Base-by-base conservation (phyloP, 2,797 vertebrate species). In the Sebastes vulpes region DNA sequence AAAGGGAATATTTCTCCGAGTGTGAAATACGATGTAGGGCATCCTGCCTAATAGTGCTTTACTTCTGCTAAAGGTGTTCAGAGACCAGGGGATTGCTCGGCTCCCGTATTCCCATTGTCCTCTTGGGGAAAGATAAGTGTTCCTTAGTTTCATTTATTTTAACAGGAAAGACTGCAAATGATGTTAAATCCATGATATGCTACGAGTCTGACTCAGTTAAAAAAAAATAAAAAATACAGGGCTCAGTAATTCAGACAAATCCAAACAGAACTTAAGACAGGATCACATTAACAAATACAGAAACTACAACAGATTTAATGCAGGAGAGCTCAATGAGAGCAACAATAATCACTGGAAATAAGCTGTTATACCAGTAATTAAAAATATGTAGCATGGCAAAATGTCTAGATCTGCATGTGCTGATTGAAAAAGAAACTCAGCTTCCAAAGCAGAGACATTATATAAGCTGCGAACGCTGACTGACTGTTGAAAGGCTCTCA, bases 1-100 rank as follows among this genome's bases (percentile, higher is more conserved):
- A 82, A 78, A 89, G 83, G 65, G 78, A 72, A 81, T 80, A 81
- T 86, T 79, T 80, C 48, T 70, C 31, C 6, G 12, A 59, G 65
- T 78, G 65, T 86, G 75, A 92, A 86, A 85, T 80, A 81, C 14
- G 67, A 85, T 31, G 48, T 68, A 53, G 64, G 68, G 54, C 81
- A 68, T 14, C 5, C 14, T 56, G 63, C 76, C 72, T 79, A 85
- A 81, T 61, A 70, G 53, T 11, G 5, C 79, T 83, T 85, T 79
- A 78, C 69, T 77, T 80, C 75, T 81, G 65, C 60, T 79, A n/a
- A 65, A 81, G 64, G 78, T 89, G 82, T 72, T 80, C 64, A 28
- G 77, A 81, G 67, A 85, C 56, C 56, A 2, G 16, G 26, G 48
- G 52, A 65, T 38, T 38, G 23, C 72, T 81, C 18, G 18, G 38